Conservation (phyloP, 92 coral and sea anemone species). For the Diadumene lineata region DNA sequence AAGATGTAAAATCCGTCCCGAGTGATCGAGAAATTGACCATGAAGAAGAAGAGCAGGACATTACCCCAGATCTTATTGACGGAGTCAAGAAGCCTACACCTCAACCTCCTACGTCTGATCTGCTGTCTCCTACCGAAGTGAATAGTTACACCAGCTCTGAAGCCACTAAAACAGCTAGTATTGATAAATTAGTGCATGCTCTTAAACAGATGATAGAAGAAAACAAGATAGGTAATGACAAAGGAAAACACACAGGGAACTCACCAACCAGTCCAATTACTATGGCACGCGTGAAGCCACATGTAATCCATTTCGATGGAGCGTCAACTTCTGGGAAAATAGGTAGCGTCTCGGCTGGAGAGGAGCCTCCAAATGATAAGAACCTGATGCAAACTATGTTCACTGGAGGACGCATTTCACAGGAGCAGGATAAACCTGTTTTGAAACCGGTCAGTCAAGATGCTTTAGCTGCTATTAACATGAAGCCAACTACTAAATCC, state of each 20-base stretch:
- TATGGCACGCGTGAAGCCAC: slow-evolving; percentile 12
- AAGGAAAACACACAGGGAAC: slow-evolving; percentile 6
- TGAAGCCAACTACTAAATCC: slow-evolving; percentile 33
- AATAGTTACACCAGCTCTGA: slow-evolving; percentile 2
- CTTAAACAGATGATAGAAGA: slow-evolving; percentile 24
- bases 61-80: not conserved
- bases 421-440: slow-evolving; percentile 5
- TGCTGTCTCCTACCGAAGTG: slow-evolving; percentile 2
- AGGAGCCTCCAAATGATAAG: not conserved
- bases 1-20: slow-evolving; percentile 13
- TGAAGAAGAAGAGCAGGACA: slow-evolving; percentile 1
- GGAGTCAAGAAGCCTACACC: not conserved
- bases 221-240: not conserved
- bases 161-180: not conserved
- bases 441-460: slow-evolving; percentile 12
- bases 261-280: not conserved
- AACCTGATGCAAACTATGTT: slow-evolving; percentile 4
- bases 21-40: slow-evolving; percentile 14
- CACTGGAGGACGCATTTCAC: slow-evolving; percentile 35
- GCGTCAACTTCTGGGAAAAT: slow-evolving; percentile 39
- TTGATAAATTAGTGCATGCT: not conserved
- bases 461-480: slow-evolving; percentile 20
- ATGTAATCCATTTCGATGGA: slow-evolving; percentile 19
- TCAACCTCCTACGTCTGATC: slow-evolving; percentile 26
- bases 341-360: not conserved